Evolutionary conservation across 2,797 vertebrate species (phyloP), one percentile per base, ranked within the genome.

Genomic region (Notoglanidium macrostoma): DNA sequence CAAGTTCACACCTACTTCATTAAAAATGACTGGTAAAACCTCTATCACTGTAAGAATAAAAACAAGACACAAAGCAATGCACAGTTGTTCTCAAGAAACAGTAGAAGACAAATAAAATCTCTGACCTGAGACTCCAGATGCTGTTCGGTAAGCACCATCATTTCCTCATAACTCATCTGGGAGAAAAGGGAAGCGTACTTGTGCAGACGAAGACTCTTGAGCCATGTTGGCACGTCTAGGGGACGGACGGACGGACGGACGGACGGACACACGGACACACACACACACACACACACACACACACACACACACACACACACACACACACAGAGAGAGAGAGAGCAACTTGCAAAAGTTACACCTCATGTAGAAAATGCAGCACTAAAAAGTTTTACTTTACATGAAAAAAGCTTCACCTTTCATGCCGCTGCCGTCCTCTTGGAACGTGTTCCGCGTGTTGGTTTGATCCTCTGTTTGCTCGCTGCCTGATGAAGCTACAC

Each of bases 371-470:
- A 54, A 80, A 61, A 21, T 26, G 35, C 21, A n/a, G 35, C 59
- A 29, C 6, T 23, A 21, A 44, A 49, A 29, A 19, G 9, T 14
- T 7, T 35, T 21, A 5, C 3, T 51, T 21, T 29, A 65, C 11
- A 29, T 44, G 8, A 51, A 6, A 29, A 44, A 32, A 7, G 10
- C 10, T 19, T 46, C 89, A 98, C 98, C 97, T 97, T 97, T 99
- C 98, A 99, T 99, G 92, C 98, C 98, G 46, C 98, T 99, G 91
- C 97, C 97, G 0, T 98, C 98, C 93, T 99, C 98, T 91, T 98
- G 97, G 93, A 99, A 99, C 87, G 97, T 97, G 94, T 98, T 98
- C 85, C 98, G 96, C 46, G 93, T 90, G 63, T 95, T 95, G 76
- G 95, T 92, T 90, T 96, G 95, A 51, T 98, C 98, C 92, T 99